These are phyloP conservation scores for Zaprionus gabonicus DNA, from an alignment of 1,140 invertebrate species.

Conservation along the genomic window DNA sequence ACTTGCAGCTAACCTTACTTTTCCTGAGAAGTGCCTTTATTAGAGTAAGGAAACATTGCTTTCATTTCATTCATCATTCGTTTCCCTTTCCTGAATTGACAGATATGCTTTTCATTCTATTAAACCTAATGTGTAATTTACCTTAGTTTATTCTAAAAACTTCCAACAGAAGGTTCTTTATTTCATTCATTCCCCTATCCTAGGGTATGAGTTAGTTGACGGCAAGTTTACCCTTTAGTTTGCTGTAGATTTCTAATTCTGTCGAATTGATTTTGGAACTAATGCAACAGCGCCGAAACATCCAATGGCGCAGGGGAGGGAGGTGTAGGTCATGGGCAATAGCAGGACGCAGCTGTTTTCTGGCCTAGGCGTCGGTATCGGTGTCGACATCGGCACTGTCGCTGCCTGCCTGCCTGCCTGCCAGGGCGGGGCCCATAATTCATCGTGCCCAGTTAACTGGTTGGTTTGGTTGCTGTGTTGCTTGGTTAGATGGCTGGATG, in stretches of 20 bases:
- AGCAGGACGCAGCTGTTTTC: constrained; percentile 34
- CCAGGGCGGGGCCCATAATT: constrained; percentile 63
- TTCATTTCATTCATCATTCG: no score
- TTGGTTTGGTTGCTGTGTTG: constrained; percentile 30
- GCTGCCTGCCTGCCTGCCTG: neutral
- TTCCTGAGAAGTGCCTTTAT: no score
- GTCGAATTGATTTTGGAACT: constrained; percentile 63
- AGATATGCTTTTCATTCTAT: neutral
- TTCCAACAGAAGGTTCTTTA: neutral
- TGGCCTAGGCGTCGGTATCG: neutral
- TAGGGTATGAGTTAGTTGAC: neutral
- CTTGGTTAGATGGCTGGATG: constrained; percentile 21
- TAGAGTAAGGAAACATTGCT: no score
- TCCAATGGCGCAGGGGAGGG: neutral
- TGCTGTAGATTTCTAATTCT: constrained; percentile 52
- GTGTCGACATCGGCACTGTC: constrained; percentile 24
- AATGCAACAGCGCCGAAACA: constrained; percentile 26
- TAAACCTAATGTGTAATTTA: neutral
- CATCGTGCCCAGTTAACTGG: constrained; percentile 67
- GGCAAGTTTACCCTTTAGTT: neutral
- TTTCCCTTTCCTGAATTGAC: no score
- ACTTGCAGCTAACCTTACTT: no score
- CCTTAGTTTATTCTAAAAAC: neutral
- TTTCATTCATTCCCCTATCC: neutral
- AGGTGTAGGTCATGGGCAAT: constrained; percentile 1